Conservation (phyloP, 2,888 invertebrate species). For the Apamea sordens region DNA sequence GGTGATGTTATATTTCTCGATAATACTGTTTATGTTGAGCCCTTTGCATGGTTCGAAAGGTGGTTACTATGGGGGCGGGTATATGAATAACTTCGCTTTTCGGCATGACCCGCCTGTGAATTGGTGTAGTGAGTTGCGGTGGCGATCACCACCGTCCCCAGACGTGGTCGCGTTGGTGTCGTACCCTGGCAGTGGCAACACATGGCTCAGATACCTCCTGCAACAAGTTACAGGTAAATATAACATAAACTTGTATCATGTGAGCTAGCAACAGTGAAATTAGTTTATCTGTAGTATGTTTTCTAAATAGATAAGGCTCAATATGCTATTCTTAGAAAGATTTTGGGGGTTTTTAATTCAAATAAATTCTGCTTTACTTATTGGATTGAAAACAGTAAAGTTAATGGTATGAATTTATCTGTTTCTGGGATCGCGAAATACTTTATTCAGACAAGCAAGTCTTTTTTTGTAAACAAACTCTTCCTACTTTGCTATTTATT, state of each 20-base stretch:
- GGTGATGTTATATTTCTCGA: conserved; percentile 84
- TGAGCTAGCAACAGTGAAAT: conserved; percentile 7
- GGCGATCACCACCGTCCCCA: conserved; percentile 85
- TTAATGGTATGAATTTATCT: neutral
- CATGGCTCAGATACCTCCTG: conserved; percentile 94
- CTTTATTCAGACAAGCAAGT: neutral
- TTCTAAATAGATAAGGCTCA: neutral
- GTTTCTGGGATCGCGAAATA: neutral
- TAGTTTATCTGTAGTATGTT: neutral
- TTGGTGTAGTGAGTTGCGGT: conserved; percentile 90
- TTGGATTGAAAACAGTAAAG: neutral
- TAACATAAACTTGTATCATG: neutral
- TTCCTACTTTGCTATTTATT: neutral
- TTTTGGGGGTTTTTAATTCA: neutral
- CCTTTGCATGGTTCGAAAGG: conserved; percentile 79
- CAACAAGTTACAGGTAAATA: conserved; percentile 93
- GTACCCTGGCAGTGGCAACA: conserved; percentile 96
- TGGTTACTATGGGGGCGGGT: conserved; percentile 75
- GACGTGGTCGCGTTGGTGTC: conserved; percentile 92
- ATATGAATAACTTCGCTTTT: conserved; percentile 78
- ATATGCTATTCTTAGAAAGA: neutral
- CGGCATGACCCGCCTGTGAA: conserved; percentile 78
- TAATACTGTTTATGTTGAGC: conserved; percentile 84
- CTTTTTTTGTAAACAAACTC: conserved; percentile 2
- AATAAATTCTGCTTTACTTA: neutral